Base-by-base conservation (phyloP, 2,888 invertebrate genomes). In the Diploptera punctata region DNA sequence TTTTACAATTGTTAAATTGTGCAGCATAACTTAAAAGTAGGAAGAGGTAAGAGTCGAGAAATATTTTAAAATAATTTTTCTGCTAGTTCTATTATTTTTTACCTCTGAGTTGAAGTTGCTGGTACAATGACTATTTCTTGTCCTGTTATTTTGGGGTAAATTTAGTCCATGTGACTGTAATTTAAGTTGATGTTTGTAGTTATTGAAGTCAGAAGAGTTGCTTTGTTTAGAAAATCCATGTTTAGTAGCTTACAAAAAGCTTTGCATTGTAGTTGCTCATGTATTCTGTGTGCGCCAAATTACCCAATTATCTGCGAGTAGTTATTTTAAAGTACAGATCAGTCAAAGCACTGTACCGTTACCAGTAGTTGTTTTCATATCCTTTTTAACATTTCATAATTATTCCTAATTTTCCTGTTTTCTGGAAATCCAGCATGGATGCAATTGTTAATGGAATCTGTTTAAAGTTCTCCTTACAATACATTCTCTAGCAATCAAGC, bases 331-430 rank as follows among this genome's bases (percentile, higher is more conserved):
- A 47, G 26, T 65, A 65, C 65, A 65, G 65, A 65, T 65, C 65
- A 65, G 65, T 65, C 38, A 5, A 1, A 65, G 65, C 65, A 44
- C 65, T 65, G 65, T 29, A 65, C 65, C 65, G 18, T n/a, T 65
- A 65, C 18, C 29, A 44, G 24, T 65, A 65, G 65, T 47, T n/a
- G n/a, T n/a, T n/a, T n/a, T 16, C 18, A 44, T 26, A n/a, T 57
- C 57, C 57, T 57, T 29, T 57, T 29, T 31, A 29, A 3, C 29
- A 29, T 29, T 29, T 29, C 57, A 52, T 24, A 9, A 24, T 9
- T 29, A 5, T 21, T 21, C 16, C 16, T 31, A 5, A 2, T 4
- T 29, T 13, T 57, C 57, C 57, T 29, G 24, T 31, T 57, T 31
- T 57, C 26, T 29, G 3, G 29, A 29, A n/a, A n/a, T 26, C 29